Conservation (phyloP, 2,888 invertebrate species). For the Mycalesis mineus region DNA sequence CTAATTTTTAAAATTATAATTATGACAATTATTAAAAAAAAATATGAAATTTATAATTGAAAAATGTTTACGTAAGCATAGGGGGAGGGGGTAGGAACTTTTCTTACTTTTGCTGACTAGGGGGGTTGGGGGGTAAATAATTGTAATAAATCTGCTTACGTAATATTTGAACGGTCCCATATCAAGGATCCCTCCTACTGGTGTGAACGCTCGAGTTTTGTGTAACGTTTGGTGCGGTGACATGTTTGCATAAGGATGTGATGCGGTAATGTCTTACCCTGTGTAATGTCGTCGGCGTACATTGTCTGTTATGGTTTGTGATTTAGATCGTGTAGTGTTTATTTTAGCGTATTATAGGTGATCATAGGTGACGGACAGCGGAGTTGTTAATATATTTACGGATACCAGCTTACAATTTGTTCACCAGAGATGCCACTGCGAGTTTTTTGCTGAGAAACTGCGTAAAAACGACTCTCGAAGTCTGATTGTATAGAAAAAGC, state of each 20-base stretch:
- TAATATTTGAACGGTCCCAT: background rate
- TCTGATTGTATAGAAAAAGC: no score
- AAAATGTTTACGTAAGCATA: no score
- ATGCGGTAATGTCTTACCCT: slow-evolving; percentile 22
- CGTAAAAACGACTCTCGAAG: no score
- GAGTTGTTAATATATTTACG: slow-evolving; percentile 23
- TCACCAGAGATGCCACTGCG: no score
- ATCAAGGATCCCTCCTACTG: background rate
- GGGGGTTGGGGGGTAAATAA: no score
- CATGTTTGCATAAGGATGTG: slow-evolving; percentile 35
- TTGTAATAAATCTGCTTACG: no score
- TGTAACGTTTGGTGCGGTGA: slow-evolving; percentile 42
- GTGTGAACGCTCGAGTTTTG: background rate
- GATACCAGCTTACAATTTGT: background rate
- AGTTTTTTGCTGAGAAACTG: no score
- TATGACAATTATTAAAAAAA: no score
- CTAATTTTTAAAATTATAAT: no score
- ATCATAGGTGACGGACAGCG: slow-evolving; percentile 12
- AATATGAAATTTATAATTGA: no score
- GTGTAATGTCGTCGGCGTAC: slow-evolving; percentile 19
- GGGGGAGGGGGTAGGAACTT: no score
- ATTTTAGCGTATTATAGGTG: slow-evolving; percentile 17
- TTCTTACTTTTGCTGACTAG: no score
- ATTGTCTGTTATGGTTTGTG: slow-evolving; percentile 26
- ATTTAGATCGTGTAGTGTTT: slow-evolving; percentile 19